Evolutionary conservation across 2,113 vertebrate genomes (phyloP).

Genomic region (Anolis sagrei): DNA sequence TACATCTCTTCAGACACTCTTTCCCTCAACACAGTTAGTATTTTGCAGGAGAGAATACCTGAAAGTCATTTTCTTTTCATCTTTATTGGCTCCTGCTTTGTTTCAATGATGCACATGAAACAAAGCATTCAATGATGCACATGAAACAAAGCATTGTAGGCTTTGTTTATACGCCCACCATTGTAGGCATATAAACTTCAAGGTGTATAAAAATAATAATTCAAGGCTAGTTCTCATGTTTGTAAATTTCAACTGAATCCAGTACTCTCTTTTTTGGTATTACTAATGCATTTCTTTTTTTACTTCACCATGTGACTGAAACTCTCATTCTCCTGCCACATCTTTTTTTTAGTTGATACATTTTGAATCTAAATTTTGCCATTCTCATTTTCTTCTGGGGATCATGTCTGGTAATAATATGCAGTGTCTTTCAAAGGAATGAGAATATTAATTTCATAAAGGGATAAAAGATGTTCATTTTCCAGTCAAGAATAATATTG

Average conservation of each 20-base stretch:
- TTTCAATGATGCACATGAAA: too few relatives aligned
- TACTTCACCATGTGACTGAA: neutral
- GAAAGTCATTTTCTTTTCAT: too few relatives aligned
- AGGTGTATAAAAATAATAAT: neutral
- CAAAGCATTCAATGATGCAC: too few relatives aligned
- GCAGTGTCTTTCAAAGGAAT: neutral
- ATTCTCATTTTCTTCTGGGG: neutral
- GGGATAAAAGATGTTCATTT: neutral
- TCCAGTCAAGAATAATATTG: neutral
- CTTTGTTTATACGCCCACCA: too few relatives aligned
- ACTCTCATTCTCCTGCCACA: conserved; percentile 1
- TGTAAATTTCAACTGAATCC: neutral
- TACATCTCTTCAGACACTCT: too few relatives aligned
- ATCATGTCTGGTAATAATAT: neutral
- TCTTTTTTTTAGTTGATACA: neutral
- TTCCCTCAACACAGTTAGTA: too few relatives aligned
- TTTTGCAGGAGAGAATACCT: too few relatives aligned
- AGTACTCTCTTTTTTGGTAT: neutral
- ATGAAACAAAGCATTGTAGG: too few relatives aligned
- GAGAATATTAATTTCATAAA: neutral
- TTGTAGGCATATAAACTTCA: neutral
- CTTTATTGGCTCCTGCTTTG: too few relatives aligned
- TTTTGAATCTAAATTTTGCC: neutral
- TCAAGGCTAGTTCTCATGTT: neutral
- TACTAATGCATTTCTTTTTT: neutral